A percentile compares a stretch with the other conserved stretches of the same genome.
phyloP scores from a whole-genome alignment of 2,797 vertebrate species.

The Platalea minor region DNA sequence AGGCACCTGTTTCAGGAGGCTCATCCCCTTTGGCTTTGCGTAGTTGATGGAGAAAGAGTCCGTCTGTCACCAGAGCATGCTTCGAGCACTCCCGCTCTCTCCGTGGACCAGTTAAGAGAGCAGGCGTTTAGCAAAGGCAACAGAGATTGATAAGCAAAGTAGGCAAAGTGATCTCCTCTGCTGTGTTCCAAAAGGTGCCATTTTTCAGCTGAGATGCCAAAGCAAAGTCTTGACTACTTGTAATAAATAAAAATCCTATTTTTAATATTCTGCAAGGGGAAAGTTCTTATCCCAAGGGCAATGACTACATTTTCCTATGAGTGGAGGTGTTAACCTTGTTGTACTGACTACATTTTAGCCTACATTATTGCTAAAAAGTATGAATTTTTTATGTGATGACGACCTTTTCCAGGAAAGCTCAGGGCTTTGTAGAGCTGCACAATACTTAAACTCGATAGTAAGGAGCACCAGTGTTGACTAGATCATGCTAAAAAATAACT shows the following conservation, averaged over 20 bases:
- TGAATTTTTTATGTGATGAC: neutral
- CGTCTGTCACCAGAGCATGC: neutral
- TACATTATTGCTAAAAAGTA: slow-evolving; percentile 38
- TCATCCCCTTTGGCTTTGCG: neutral
- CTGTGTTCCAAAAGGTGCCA: neutral
- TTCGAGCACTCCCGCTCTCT: neutral
- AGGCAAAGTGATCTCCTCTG: neutral
- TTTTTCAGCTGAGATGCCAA: slow-evolving; percentile 39
- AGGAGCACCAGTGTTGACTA: neutral
- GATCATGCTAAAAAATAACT: neutral
- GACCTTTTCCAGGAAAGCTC: slow-evolving; percentile 18
- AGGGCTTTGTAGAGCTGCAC: neutral
- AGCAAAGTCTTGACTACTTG: neutral
- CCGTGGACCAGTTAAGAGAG: neutral
- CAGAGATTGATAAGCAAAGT: neutral
- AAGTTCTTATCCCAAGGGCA: slow-evolving; percentile 40
- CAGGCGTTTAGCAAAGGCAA: neutral
- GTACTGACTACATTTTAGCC: slow-evolving; percentile 14
- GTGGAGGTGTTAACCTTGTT: slow-evolving; percentile 31
- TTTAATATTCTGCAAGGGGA: slow-evolving; percentile 24
- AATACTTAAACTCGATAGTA: neutral
- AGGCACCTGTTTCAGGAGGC: neutral
- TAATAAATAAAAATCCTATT: slow-evolving; percentile 39
- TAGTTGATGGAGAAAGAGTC: neutral
- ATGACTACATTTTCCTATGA: slow-evolving; percentile 33